phyloP scores from a whole-genome alignment of 2,113 vertebrate species.

The Bujurquina vittata region DNA sequence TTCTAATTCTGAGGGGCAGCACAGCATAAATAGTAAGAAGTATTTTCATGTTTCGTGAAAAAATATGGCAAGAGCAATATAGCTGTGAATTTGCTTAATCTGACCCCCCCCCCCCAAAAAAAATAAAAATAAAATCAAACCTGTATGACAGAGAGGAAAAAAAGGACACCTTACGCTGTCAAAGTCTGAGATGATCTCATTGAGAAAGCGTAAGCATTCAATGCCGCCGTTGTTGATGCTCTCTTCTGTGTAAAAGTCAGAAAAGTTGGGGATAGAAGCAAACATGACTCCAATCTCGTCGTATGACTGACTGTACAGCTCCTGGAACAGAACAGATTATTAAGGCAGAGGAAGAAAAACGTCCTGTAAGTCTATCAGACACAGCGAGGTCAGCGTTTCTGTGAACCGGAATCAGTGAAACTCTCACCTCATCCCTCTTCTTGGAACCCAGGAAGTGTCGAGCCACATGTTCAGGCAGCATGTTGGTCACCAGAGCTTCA shows the following conservation, averaged over 20 bases:
- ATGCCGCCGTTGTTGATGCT: conserved; percentile 98
- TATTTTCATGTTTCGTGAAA: not conserved
- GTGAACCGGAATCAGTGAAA: no score
- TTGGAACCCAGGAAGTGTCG: conserved; percentile 95
- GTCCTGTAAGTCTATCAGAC: not conserved
- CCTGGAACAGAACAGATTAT: conserved; percentile 72
- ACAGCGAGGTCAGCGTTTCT: rapidly evolving
- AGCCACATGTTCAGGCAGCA: conserved; percentile 94
- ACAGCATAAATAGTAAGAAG: not conserved
- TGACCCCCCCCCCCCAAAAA: no score
- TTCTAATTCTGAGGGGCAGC: not conserved
- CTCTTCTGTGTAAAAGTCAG: conserved; percentile 97
- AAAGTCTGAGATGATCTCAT: conserved; percentile 98
- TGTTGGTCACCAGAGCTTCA: conserved; percentile 94
- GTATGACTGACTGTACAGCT: conserved; percentile 95
- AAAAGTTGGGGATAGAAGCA: conserved; percentile 97
- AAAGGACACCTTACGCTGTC: conserved; percentile 84
- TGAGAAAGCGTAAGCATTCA: conserved; percentile 95
- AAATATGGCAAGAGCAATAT: not conserved
- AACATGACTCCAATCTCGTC: conserved; percentile 99
- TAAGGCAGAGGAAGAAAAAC: not conserved
- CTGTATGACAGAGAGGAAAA: not conserved
- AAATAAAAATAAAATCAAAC: not conserved
- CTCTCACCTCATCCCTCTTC: conserved; percentile 91
- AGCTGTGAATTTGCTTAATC: rapidly evolving